phyloP scores from a whole-genome alignment of 2,797 vertebrate species.

The Cirrhinus mrigala region DNA sequence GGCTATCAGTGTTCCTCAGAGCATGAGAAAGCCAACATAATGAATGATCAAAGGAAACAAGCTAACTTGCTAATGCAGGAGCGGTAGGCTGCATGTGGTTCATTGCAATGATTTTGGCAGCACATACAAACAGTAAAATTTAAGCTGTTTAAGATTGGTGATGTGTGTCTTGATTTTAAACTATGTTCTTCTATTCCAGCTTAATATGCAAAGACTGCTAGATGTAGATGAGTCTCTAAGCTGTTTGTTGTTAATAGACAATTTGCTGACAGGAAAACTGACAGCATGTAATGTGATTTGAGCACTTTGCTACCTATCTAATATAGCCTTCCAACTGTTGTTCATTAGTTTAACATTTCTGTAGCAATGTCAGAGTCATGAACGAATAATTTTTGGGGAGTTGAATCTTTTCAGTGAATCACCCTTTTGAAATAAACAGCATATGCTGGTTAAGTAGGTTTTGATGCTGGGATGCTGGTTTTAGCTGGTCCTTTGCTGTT shows the following conservation, averaged over 20 bases:
- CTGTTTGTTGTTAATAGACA: background rate
- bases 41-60: slow-evolving; percentile 41
- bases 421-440: too few species aligned
- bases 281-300: background rate
- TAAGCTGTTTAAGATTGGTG: background rate
- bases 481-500: too few species aligned
- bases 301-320: background rate
- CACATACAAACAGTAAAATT: slow-evolving; percentile 10
- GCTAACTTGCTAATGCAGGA: slow-evolving; percentile 21
- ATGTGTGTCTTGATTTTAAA: slow-evolving; percentile 17
- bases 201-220: background rate
- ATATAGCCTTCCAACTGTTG: background rate
- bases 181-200: background rate
- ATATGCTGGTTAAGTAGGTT: too few species aligned
- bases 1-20: background rate
- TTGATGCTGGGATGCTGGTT: too few species aligned
- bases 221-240: background rate
- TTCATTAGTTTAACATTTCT: too few species aligned
- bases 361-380: background rate
- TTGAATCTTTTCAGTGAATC: background rate
- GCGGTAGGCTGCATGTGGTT: background rate
- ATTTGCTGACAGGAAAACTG: background rate
- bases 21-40: slow-evolving; percentile 27
- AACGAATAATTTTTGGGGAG: background rate
- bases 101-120: background rate